phyloP scores from a whole-genome alignment of 23 tunicate species.

The Ciona savignyi region DNA sequence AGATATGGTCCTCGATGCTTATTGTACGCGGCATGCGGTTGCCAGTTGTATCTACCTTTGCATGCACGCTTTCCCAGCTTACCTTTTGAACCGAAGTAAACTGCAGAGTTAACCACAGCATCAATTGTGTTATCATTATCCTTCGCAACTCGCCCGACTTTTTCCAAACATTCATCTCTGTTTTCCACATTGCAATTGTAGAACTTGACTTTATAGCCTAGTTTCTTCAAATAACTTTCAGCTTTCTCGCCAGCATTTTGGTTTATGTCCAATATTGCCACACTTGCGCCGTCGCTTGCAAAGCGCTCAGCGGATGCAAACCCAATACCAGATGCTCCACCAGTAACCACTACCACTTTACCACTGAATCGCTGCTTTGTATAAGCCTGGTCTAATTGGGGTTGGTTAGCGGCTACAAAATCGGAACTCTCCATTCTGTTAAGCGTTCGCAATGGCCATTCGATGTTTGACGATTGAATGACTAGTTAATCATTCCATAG shows the following conservation, averaged over 20 bases:
- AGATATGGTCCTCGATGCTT: too few species aligned
- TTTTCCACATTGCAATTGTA: conserved; percentile 40
- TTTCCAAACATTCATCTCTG: conserved; percentile 6
- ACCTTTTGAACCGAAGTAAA: conserved; percentile 58
- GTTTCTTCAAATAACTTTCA: conserved; percentile 11
- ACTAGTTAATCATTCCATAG: too few species aligned
- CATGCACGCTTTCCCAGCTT: not conserved
- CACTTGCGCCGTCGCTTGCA: conserved; percentile 74
- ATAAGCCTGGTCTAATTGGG: conserved; percentile 18
- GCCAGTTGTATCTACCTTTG: too few species aligned
- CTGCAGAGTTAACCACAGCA: conserved; percentile 41
- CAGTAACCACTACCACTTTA: conserved; percentile 30
- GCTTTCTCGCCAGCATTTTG: too few species aligned
- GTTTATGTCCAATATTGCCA: conserved; percentile 48
- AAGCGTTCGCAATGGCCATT: too few species aligned
- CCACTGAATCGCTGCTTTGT: conserved; percentile 31
- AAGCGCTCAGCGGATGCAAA: conserved; percentile 69
- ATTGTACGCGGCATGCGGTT: too few species aligned
- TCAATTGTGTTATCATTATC: conserved; percentile 25
- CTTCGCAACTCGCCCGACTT: conserved; percentile 11
- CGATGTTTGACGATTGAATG: too few species aligned
- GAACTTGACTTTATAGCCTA: conserved; percentile 18
- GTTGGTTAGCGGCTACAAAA: conserved; percentile 23
- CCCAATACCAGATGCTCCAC: conserved; percentile 67
- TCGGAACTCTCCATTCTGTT: too few species aligned